phyloP scores from a whole-genome alignment of 1,140 invertebrate species.

The Sogatella furcifera region DNA sequence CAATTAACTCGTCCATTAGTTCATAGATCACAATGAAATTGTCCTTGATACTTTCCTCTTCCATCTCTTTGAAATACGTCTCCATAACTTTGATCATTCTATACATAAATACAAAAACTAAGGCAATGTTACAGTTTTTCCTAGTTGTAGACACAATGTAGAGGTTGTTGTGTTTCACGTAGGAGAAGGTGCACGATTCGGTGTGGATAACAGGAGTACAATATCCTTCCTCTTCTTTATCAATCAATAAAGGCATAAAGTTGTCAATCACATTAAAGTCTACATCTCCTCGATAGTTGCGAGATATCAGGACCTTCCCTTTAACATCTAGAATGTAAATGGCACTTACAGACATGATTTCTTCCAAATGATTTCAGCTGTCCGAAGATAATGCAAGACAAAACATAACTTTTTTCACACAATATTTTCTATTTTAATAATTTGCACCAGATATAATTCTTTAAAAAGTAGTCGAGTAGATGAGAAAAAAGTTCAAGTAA shows the following conservation, averaged over 20 bases:
- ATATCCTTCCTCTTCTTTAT: constrained; percentile 92
- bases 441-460: too few relatives aligned
- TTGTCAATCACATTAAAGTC: constrained; percentile 94
- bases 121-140: constrained; percentile 93
- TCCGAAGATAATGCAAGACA: neutral
- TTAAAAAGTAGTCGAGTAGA: too few relatives aligned
- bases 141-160: constrained; percentile 94
- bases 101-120: constrained; percentile 93
- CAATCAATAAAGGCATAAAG: constrained; percentile 97
- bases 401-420: neutral
- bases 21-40: constrained; percentile 99
- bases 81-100: constrained; percentile 93
- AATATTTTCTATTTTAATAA: too few relatives aligned
- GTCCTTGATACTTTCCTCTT: constrained; percentile 96
- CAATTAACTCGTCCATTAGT: constrained; percentile 89
- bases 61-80: constrained; percentile 97
- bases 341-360: constrained; percentile 72
- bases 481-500: too few relatives aligned
- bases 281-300: constrained; percentile 96
- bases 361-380: neutral
- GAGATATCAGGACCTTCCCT: constrained; percentile 91
- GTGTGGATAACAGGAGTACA: constrained; percentile 85
- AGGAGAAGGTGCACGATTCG: constrained; percentile 86
- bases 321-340: constrained; percentile 96
- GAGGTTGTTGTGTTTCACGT: constrained; percentile 96